phyloP scores from a whole-genome alignment of 2,888 invertebrate species.

The Drosophila macrothrix region DNA sequence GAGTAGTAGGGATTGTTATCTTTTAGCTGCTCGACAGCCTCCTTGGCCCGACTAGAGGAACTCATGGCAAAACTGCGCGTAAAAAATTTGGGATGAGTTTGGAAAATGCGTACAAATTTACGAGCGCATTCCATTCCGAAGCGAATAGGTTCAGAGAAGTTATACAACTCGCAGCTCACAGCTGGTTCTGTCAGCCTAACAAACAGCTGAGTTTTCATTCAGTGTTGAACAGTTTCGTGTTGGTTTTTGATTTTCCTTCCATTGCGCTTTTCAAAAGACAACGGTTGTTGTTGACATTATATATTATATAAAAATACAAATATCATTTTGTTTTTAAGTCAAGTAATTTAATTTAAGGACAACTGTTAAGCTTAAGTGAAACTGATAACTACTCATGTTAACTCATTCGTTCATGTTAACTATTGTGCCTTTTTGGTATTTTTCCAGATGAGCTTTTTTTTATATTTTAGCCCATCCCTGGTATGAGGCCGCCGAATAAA shows the following conservation, averaged over 20 bases:
- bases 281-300: neutral
- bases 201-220: neutral
- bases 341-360: neutral
- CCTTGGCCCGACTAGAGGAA: constrained; percentile 84
- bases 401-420: neutral
- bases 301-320: neutral
- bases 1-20: constrained; percentile 91
- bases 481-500: neutral
- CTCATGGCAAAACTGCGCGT: constrained; percentile 84
- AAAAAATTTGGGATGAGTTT: constrained; percentile 32
- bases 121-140: constrained; percentile 65
- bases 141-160: constrained; percentile 23
- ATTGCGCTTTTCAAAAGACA: neutral
- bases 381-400: neutral
- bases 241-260: neutral
- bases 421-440: neutral
- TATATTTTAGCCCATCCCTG: neutral
- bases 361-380: neutral
- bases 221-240: constrained; percentile 15
- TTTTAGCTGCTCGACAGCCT: constrained; percentile 86
- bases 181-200: constrained; percentile 16
- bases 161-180: constrained; percentile 62
- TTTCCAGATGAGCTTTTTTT: neutral
- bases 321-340: neutral
- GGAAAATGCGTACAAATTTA: constrained; percentile 52